Evolutionary conservation across 1,140 invertebrate genomes (phyloP).

Genomic region (Heliconius himera): DNA sequence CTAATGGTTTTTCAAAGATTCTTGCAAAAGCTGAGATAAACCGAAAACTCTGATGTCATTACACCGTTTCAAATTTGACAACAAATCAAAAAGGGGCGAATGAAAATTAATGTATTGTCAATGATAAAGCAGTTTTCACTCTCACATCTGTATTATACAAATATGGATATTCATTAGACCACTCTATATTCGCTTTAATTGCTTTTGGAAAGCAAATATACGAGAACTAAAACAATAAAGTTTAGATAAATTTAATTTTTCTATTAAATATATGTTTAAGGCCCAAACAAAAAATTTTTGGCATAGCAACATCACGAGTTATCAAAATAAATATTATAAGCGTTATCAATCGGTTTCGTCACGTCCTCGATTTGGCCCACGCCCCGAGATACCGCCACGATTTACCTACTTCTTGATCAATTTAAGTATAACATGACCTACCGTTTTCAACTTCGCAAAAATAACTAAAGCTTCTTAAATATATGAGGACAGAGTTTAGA

Average conservation of each 20-base stretch:
- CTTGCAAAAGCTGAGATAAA: constrained; percentile 47
- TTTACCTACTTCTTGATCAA: constrained; percentile 72
- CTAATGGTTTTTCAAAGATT: constrained; percentile 43
- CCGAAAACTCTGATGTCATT: constrained; percentile 54
- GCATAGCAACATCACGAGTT: constrained; percentile 59
- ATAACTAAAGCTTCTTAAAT: neutral
- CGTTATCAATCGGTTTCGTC: constrained; percentile 77
- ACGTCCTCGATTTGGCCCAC: constrained; percentile 69
- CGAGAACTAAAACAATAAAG: neutral
- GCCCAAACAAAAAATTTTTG: constrained; percentile 19
- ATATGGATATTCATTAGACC: constrained; percentile 10
- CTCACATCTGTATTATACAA: constrained; percentile 24
- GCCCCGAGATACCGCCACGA: constrained; percentile 62
- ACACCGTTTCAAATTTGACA: constrained; percentile 59
- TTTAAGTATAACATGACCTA: constrained; percentile 50
- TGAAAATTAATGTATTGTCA: constrained; percentile 59
- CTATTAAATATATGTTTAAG: neutral
- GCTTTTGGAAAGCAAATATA: neutral
- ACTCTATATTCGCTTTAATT: neutral
- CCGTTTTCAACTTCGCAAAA: constrained; percentile 15
- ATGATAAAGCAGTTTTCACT: constrained; percentile 51
- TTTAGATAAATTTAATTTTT: neutral
- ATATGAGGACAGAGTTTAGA: constrained; percentile 7
- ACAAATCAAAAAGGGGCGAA: constrained; percentile 41
- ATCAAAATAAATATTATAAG: constrained; percentile 55